These are phyloP conservation scores for Puffinus mauretanicus DNA, from an alignment of 2,113 vertebrate species.

Conservation along the genomic window DNA sequence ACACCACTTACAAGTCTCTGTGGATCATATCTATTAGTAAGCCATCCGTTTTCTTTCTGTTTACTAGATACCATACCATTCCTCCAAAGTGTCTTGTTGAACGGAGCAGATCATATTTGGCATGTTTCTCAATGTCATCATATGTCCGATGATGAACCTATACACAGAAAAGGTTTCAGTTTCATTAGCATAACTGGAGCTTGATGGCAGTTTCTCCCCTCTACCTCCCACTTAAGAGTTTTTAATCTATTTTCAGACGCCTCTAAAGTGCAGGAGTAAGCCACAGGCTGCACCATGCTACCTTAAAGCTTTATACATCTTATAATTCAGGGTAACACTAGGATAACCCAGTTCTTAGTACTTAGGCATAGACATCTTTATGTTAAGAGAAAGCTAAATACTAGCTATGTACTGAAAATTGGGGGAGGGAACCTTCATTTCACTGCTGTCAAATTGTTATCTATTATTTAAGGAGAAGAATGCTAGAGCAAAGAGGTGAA, in stretches of 20 bases:
- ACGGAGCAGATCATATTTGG: constrained; percentile 86
- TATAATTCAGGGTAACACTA: not conserved
- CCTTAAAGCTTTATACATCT: not conserved
- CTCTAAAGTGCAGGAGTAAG: not conserved
- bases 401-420: not conserved
- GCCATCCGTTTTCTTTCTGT: constrained; percentile 82
- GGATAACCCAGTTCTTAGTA: not conserved
- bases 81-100: constrained; percentile 93
- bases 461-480: not conserved
- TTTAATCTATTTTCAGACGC: not conserved
- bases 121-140: constrained; percentile 84
- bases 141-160: constrained; percentile 85
- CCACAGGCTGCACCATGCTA: not conserved
- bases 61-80: constrained; percentile 88
- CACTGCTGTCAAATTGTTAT: not conserved
- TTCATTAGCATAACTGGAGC: not conserved
- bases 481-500: not conserved
- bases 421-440: not conserved
- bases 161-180: not conserved
- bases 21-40: constrained; percentile 91
- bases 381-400: not conserved
- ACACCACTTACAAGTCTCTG: constrained; percentile 85
- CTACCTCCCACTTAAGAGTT: not conserved
- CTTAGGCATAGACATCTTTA: not conserved
- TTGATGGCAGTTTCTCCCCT: not conserved